A percentile compares a stretch with the other conserved stretches of the same genome.
Conservation (phyloP, 2,113 vertebrate genomes). For the Stegostoma tigrinum region DNA sequence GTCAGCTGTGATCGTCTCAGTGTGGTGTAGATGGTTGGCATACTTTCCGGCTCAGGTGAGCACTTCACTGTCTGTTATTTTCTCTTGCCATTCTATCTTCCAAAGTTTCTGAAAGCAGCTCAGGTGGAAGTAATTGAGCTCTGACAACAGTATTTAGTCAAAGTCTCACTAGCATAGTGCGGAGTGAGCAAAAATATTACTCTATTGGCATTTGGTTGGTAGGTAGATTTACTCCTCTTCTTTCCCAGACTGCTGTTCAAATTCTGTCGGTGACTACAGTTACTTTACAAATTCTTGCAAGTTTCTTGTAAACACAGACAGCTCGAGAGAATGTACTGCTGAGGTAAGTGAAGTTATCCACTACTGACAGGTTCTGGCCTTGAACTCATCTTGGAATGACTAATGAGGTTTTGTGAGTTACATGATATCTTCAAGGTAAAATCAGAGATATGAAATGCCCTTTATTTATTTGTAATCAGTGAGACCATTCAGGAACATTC, state of each 20-base stretch:
- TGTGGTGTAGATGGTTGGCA: not conserved
- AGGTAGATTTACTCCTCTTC: not conserved
- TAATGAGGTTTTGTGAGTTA: not conserved
- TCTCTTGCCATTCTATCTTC: not conserved
- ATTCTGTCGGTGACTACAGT: not conserved
- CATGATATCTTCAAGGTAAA: not conserved
- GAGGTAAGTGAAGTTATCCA: not conserved
- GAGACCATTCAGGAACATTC: not conserved
- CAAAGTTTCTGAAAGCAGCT: not conserved
- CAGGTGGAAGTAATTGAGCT: not conserved
- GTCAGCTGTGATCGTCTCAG: not conserved
- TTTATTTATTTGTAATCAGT: conserved; percentile 10
- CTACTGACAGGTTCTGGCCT: not conserved
- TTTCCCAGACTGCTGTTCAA: too few species aligned
- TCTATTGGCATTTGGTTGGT: not conserved
- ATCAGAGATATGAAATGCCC: not conserved
- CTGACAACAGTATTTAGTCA: not conserved
- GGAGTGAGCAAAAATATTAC: not conserved
- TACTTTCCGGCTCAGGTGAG: not conserved
- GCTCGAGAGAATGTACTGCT: not conserved
- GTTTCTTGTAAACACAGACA: not conserved
- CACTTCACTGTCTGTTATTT: not conserved
- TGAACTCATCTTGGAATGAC: not conserved
- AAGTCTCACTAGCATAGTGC: not conserved
- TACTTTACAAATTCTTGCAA: not conserved